These are phyloP conservation scores for Trachops cirrhosus DNA, from an alignment of 2,797 vertebrate genomes.

Conservation along the genomic window DNA sequence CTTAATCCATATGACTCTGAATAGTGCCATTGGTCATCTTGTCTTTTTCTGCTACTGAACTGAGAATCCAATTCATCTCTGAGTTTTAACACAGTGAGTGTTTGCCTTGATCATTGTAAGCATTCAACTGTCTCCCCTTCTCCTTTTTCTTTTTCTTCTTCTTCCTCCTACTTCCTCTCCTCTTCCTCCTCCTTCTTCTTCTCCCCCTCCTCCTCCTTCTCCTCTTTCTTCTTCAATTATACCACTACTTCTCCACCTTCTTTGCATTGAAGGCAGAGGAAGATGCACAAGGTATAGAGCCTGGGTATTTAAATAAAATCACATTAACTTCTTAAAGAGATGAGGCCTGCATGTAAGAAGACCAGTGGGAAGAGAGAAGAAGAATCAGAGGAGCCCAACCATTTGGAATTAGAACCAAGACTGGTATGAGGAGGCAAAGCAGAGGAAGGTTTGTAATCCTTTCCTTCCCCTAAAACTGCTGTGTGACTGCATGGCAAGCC, in stretches of 20 bases:
- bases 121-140: not conserved
- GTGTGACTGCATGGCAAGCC: not conserved
- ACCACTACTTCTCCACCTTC: not conserved
- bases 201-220: no score
- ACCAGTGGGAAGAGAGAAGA: not conserved
- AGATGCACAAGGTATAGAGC: not conserved
- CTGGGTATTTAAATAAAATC: not conserved
- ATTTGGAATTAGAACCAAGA: not conserved
- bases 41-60: not conserved
- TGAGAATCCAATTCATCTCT: not conserved
- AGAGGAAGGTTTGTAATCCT: not conserved
- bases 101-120: not conserved
- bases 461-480: not conserved
- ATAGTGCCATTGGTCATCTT: not conserved
- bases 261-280: not conserved
- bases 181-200: not conserved
- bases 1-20: not conserved
- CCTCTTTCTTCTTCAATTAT: not conserved
- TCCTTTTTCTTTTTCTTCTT: not conserved
- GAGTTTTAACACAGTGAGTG: not conserved
- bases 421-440: not conserved
- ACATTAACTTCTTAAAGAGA: not conserved
- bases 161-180: not conserved
- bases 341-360: not conserved
- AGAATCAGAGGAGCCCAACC: not conserved